Evolutionary conservation across 2,888 invertebrate genomes (phyloP), one percentile per base, ranked within the genome.

Genomic region (Phengaris alcon): DNA sequence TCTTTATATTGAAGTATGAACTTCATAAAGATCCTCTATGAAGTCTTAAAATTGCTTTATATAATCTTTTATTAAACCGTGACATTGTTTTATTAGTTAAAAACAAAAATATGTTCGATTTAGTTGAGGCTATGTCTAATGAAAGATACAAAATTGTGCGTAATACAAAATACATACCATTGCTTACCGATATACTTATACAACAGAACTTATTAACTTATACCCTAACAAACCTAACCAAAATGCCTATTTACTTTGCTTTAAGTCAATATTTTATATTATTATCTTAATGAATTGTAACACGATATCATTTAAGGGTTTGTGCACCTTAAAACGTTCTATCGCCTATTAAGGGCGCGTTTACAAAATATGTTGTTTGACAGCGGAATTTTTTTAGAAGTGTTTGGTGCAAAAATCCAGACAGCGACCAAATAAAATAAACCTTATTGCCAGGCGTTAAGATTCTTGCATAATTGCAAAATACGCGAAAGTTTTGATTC

Each of bases 81-180:
- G 64, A 64, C 35, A 64, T 64, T 64, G 35, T 64, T 44, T 64
- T 64, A 12, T 7, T 44, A 44, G 35, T 59, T 22, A 22, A 59
- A 59, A 59, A 22, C 22, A 15, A 59, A 48, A 48, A 22, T 59
- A 10, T 35, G 35, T 64, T 64, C 12, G 12, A 64, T 64, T 64
- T 44, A 64, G 64, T 44, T 64, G 64, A 64, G 64, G 64, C 64
- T 64, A 64, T 35, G 64, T 64, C 12, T 64, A 35, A 35, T 35
- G 6, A 6, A 64, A 64, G 64, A 35, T 35, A 15, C 6, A 35
- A 52, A 52, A 52, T 64, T 64, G 10, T 44, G 1, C 6, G 2
- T 6, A 35, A 10, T 0, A 64, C 64, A 35, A 64, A 64, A 35
- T 5, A 64, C 44, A 35, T 35, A 64, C 22, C 59, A 64, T 22